Conservation (phyloP, 2,888 invertebrate species). For the Dolomedes plantarius region DNA sequence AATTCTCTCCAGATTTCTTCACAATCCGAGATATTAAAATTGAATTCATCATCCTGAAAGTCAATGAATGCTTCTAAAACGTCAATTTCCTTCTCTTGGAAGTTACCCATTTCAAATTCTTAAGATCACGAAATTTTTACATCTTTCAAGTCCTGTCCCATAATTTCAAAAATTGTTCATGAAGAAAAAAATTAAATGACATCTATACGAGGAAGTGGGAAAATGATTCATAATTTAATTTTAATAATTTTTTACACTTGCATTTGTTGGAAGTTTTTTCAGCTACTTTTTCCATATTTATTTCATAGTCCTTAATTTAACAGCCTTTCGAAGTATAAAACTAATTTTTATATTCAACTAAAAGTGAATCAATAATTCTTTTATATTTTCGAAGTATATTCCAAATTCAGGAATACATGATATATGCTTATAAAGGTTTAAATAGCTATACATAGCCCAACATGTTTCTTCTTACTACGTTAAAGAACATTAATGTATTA, state of each 20-base stretch:
- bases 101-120: constrained; percentile 34
- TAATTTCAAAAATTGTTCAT: background rate
- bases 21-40: constrained; percentile 30
- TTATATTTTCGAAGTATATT: no score
- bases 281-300: no score
- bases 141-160: background rate
- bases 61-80: constrained; percentile 52
- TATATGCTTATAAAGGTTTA: no score
- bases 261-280: no score
- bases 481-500: no score
- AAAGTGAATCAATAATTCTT: background rate
- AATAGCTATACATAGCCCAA: no score
- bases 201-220: background rate
- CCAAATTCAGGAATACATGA: no score
- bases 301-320: no score
- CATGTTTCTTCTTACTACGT: no score
- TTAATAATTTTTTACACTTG: background rate
- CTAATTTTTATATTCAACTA: no score
- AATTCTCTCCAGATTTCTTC: constrained; percentile 27
- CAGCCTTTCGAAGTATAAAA: no score
- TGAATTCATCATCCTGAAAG: background rate
- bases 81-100: constrained; percentile 40
- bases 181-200: background rate
- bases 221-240: background rate
- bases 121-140: background rate